Evolutionary conservation across 1,140 invertebrate species (phyloP).

Genomic region (Aphidius gifuensis): DNA sequence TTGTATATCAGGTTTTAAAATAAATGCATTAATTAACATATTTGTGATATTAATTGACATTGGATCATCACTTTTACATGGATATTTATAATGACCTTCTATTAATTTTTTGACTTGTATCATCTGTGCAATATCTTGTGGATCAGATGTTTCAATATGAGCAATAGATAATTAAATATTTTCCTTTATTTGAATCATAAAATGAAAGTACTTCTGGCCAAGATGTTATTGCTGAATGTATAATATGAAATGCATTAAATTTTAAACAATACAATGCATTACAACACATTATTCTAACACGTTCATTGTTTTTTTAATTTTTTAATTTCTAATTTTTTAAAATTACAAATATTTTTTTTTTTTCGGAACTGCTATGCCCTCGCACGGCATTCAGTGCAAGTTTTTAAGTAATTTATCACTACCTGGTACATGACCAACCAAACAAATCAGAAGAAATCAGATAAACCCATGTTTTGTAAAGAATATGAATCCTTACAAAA

Average conservation of each 20-base stretch:
- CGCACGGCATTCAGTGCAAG: no score
- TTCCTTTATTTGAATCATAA: conserved; percentile 32
- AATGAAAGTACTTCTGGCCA: conserved; percentile 48
- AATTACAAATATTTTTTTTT: no score
- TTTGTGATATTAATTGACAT: conserved; percentile 20
- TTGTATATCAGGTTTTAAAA: conserved; percentile 28
- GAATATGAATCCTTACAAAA: no score
- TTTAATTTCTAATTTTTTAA: no score
- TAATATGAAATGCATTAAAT: conserved; percentile 32
- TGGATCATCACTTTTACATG: conserved; percentile 18
- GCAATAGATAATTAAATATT: conserved; percentile 40
- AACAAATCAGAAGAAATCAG: no score
- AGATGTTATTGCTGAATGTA: conserved; percentile 37
- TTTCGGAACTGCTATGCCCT: no score
- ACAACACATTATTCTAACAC: conserved; percentile 43
- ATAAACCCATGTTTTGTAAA: no score
- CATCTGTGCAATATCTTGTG: conserved; percentile 25
- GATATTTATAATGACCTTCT: conserved; percentile 38
- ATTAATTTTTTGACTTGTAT: conserved; percentile 34
- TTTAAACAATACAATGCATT: conserved; percentile 46
- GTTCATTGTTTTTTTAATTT: conserved; percentile 46
- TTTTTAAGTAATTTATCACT: no score
- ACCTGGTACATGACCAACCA: no score
- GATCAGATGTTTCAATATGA: conserved; percentile 27
- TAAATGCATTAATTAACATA: conserved; percentile 32